These are phyloP conservation scores for Aelia acuminata DNA, from an alignment of 2,888 invertebrate genomes.

Conservation along the genomic window DNA sequence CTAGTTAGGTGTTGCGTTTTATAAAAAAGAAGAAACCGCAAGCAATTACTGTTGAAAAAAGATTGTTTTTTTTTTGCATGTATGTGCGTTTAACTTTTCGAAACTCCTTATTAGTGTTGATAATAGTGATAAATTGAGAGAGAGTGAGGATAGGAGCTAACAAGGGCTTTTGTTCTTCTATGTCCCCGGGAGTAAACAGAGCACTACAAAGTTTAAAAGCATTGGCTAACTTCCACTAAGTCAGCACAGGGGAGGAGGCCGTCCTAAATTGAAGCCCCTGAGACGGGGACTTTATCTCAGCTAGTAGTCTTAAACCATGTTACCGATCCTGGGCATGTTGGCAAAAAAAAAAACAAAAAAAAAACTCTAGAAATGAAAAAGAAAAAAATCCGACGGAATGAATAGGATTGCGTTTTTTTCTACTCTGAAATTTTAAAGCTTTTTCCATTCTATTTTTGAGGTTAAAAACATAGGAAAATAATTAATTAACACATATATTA, in stretches of 20 bases:
- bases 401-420: too few relatives aligned
- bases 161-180: conserved; percentile 22
- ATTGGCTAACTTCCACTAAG: conserved; percentile 2
- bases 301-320: conserved; percentile 5
- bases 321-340: not conserved
- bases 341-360: not conserved
- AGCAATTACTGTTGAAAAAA: too few relatives aligned
- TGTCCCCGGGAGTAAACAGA: not conserved
- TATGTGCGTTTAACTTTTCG: not conserved
- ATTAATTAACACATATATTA: too few relatives aligned
- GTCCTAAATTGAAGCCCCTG: conserved; percentile 15
- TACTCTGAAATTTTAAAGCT: too few relatives aligned
- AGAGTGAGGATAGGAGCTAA: not conserved
- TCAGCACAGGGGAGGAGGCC: not conserved
- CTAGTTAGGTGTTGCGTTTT: too few relatives aligned
- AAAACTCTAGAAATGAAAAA: not conserved
- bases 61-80: too few relatives aligned
- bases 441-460: too few relatives aligned
- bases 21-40: too few relatives aligned
- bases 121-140: conserved; percentile 4
- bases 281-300: not conserved
- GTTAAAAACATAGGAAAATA: too few relatives aligned
- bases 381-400: not conserved
- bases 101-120: not conserved
- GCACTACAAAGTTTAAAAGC: conserved; percentile 18